phyloP scores from a whole-genome alignment of 2,113 vertebrate species.

The Chamaetylas fuelleborni region DNA sequence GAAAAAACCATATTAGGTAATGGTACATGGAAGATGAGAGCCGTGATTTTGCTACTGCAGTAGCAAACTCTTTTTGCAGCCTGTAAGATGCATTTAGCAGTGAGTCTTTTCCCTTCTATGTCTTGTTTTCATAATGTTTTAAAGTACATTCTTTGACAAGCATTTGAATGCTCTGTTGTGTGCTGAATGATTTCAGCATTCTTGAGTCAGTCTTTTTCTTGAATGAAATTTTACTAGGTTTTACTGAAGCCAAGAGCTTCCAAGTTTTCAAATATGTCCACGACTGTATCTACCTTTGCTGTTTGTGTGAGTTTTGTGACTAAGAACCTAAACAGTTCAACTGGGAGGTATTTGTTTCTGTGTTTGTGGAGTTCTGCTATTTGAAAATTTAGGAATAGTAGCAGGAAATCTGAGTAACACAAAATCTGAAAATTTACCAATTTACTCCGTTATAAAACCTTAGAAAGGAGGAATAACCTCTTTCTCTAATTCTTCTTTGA shows the following conservation, averaged over 20 bases:
- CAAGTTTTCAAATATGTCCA: background rate
- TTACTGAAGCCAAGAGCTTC: background rate
- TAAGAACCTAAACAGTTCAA: background rate
- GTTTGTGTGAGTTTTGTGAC: background rate
- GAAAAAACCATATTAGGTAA: fast-evolving
- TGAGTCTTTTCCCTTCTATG: background rate
- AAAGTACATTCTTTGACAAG: background rate
- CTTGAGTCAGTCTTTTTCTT: background rate
- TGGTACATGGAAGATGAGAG: background rate
- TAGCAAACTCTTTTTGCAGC: background rate
- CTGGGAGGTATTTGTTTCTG: background rate
- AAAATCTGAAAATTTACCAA: background rate
- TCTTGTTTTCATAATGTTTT: background rate
- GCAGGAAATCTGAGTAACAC: background rate
- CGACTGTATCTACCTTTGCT: background rate
- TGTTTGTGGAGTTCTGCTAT: background rate
- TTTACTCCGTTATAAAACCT: background rate
- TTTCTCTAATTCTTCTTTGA: background rate
- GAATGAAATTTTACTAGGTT: background rate
- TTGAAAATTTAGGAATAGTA: background rate
- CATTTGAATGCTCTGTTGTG: background rate
- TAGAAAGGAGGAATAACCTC: background rate
- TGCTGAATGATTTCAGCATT: background rate
- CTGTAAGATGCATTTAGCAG: background rate
- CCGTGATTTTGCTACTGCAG: background rate